Percentiles rank a stretch among this genome's conserved stretches.
phyloP scores from a whole-genome alignment of 2,797 vertebrate genomes.

The Sebastes elongatus region DNA sequence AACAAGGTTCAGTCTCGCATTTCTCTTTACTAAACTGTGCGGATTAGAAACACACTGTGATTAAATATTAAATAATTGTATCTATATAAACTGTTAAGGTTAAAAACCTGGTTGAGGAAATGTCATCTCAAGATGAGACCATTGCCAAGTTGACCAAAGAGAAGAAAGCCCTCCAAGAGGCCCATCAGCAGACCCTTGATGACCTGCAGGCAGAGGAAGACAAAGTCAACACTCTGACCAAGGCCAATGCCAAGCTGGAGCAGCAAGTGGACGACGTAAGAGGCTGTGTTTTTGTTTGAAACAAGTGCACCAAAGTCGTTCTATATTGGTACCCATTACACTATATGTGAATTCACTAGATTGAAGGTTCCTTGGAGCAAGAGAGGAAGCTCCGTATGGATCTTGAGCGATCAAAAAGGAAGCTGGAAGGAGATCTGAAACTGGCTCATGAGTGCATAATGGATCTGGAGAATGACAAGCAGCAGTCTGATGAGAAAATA shows the following conservation, averaged over 20 bases:
- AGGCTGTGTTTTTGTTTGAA: background rate
- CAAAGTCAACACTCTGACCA: slow-evolving; percentile 87
- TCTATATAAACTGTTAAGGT: slow-evolving; percentile 55
- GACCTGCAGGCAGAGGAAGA: slow-evolving; percentile 86
- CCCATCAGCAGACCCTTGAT: slow-evolving; percentile 82
- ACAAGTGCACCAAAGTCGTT: too few species aligned
- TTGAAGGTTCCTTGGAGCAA: slow-evolving; percentile 87
- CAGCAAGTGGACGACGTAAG: slow-evolving; percentile 89
- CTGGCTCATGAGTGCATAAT: slow-evolving; percentile 86
- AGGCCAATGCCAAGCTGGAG: slow-evolving; percentile 88
- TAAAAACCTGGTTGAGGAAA: slow-evolving; percentile 87
- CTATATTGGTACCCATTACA: background rate
- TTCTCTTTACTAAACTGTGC: background rate
- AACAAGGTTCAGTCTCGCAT: slow-evolving; percentile 63
- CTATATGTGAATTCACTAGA: background rate
- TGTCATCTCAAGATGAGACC: slow-evolving; percentile 81
- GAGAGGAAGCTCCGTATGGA: slow-evolving; percentile 88
- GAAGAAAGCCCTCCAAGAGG: slow-evolving; percentile 81
- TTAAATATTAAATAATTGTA: background rate
- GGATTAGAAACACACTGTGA: background rate
- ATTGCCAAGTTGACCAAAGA: slow-evolving; percentile 82
- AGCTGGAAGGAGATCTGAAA: slow-evolving; percentile 90
- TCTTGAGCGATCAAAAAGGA: slow-evolving; percentile 87
- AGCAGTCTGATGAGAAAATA: slow-evolving; percentile 87
- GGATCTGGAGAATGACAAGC: slow-evolving; percentile 89